Percentiles rank a stretch among this genome's conserved stretches.
phyloP scores from a whole-genome alignment of 2,113 vertebrate species.

The Bambusicola thoracicus region DNA sequence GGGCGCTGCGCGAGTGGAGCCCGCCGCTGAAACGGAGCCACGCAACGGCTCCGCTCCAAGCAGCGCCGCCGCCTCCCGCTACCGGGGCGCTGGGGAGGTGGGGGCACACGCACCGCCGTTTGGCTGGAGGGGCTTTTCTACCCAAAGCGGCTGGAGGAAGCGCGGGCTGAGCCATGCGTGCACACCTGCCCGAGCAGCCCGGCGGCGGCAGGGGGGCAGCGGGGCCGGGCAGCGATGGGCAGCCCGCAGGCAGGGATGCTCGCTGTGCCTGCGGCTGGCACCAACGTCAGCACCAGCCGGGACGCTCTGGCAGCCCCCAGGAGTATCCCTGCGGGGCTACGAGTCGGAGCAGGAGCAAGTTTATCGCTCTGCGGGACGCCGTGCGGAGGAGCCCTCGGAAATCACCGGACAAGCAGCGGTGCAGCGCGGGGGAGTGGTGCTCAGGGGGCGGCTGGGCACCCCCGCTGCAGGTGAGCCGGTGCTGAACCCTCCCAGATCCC shows the following conservation, averaged over 20 bases:
- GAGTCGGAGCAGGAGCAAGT: slow-evolving; percentile 71
- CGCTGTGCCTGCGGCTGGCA: slow-evolving; percentile 82
- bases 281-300: slow-evolving; percentile 69
- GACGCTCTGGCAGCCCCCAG: slow-evolving; percentile 43
- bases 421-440: slow-evolving; percentile 81
- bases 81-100: slow-evolving; percentile 69
- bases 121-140: slow-evolving; percentile 40
- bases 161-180: slow-evolving; percentile 76
- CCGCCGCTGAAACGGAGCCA: slow-evolving; percentile 87
- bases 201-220: slow-evolving; percentile 79
- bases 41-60: slow-evolving; percentile 56
- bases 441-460: slow-evolving; percentile 84
- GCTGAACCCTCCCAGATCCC: slow-evolving; percentile 18
- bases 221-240: slow-evolving; percentile 53
- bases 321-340: slow-evolving; percentile 58
- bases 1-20: slow-evolving; percentile 85
- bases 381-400: slow-evolving; percentile 81
- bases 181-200: slow-evolving; percentile 83
- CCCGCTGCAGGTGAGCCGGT: slow-evolving; percentile 84
- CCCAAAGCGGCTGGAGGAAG: slow-evolving; percentile 43
- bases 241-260: slow-evolving; percentile 68
- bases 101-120: slow-evolving; percentile 32
- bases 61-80: slow-evolving; percentile 72
- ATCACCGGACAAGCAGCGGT: slow-evolving; percentile 68
- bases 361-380: slow-evolving; percentile 76